Evolutionary conservation across 1,140 invertebrate genomes (phyloP).

Genomic region (Drosophila lacertosa): DNA sequence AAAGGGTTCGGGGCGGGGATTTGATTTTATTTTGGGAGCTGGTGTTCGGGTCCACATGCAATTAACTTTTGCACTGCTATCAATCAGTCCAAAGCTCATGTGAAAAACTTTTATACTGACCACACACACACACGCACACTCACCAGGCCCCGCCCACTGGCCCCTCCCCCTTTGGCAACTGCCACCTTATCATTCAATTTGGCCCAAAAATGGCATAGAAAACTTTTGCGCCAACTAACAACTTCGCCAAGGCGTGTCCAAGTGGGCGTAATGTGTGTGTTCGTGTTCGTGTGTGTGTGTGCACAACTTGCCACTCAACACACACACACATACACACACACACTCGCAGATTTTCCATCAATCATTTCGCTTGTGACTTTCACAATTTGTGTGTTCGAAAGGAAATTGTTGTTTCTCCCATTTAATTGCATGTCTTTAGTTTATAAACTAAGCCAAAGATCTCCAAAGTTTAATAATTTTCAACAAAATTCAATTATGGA

Average conservation of each 20-base stretch:
- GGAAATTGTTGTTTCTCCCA: constrained; percentile 25
- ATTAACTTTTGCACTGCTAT: constrained; percentile 78
- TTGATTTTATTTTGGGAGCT: too few relatives aligned
- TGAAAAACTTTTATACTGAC: constrained; percentile 62
- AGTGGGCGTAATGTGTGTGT: constrained; percentile 52
- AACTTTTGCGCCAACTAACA: constrained; percentile 74
- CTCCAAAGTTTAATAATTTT: background rate
- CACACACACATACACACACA: constrained; percentile 37
- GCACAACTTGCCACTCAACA: constrained; percentile 46
- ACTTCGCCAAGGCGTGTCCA: constrained; percentile 53
- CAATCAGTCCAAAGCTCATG: constrained; percentile 60
- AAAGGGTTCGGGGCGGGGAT: too few relatives aligned
- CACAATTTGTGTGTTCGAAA: background rate
- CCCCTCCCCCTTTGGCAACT: too few relatives aligned
- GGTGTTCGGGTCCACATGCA: constrained; percentile 53
- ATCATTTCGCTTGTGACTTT: constrained; percentile 67
- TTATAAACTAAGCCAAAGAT: background rate
- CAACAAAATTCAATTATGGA: background rate
- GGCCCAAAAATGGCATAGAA: constrained; percentile 40
- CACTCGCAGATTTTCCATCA: constrained; percentile 62
- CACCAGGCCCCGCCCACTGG: background rate
- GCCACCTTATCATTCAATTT: constrained; percentile 76
- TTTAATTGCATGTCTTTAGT: constrained; percentile 24
- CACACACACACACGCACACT: constrained; percentile 43
- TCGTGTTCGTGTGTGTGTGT: constrained; percentile 27